Conservation (phyloP, 2,113 vertebrate species). For the Martes martes region DNA sequence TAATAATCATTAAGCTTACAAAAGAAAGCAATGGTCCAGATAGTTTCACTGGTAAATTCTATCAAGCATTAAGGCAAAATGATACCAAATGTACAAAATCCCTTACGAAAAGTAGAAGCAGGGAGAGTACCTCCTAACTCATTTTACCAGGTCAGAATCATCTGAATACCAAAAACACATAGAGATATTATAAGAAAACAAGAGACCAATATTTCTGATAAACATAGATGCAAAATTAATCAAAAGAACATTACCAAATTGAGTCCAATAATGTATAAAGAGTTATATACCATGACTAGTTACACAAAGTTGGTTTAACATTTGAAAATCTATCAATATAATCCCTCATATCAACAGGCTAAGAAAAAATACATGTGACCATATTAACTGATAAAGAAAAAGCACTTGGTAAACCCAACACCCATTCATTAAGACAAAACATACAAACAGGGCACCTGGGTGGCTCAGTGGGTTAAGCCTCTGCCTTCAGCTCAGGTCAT, state of each 20-base stretch:
- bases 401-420: not conserved
- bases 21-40: not conserved
- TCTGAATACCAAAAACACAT: not conserved
- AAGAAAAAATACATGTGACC: not conserved
- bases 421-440: not conserved
- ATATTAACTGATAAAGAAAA: not conserved
- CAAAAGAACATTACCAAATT: not conserved
- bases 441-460: no score
- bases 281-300: not conserved
- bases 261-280: not conserved
- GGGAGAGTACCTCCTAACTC: not conserved
- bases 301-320: not conserved
- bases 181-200: not conserved
- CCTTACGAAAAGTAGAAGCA: not conserved
- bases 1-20: not conserved
- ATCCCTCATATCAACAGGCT: not conserved
- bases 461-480: no score
- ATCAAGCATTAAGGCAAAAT: not conserved
- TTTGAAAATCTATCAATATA: not conserved
- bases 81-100: not conserved
- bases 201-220: not conserved
- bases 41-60: not conserved
- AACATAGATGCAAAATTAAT: not conserved
- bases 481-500: no score
- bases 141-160: not conserved